Evolutionary conservation across 2,113 vertebrate species (phyloP).

Genomic region (Tenebrosternarchus preto): DNA sequence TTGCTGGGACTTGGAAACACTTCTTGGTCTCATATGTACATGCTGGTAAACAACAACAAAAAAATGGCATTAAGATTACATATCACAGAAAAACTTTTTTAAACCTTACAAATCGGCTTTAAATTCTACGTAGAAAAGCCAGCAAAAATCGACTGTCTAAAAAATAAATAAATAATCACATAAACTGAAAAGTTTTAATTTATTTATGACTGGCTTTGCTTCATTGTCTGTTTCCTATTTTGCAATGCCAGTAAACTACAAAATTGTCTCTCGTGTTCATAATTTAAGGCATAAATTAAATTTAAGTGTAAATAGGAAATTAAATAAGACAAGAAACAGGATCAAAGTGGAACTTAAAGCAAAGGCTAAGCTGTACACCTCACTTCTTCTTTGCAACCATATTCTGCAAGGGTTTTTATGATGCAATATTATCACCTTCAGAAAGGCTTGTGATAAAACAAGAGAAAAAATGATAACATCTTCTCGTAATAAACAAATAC

Average conservation of each 20-base stretch:
- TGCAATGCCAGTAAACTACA: slow-evolving; percentile 66
- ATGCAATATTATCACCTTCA: slow-evolving; percentile 7
- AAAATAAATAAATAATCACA: slow-evolving; percentile 76
- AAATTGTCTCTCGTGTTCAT: slow-evolving; percentile 71
- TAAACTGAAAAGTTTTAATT: slow-evolving; percentile 74
- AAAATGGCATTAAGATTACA: slow-evolving; percentile 22
- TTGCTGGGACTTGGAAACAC: slow-evolving; percentile 1
- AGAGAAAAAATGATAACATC: slow-evolving; percentile 12
- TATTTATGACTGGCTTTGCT: slow-evolving; percentile 72
- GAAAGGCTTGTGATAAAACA: slow-evolving; percentile 27
- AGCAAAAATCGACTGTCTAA: slow-evolving; percentile 39
- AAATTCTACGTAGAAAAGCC: slow-evolving; percentile 11
- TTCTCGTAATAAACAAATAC: slow-evolving; percentile 9
- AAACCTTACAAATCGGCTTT: slow-evolving; percentile 18
- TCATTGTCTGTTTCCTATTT: slow-evolving; percentile 63
- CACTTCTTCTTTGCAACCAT: slow-evolving; percentile 52
- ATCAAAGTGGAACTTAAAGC: slow-evolving; percentile 38
- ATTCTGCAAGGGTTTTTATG: slow-evolving; percentile 27
- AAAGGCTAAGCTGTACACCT: slow-evolving; percentile 55
- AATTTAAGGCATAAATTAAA: slow-evolving; percentile 83
- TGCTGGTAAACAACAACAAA: slow-evolving; percentile 18
- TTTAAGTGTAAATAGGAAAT: slow-evolving; percentile 75
- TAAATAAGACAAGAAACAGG: slow-evolving; percentile 73
- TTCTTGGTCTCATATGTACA: slow-evolving; percentile 40
- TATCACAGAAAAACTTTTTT: slow-evolving; percentile 17